These are phyloP conservation scores for Cochlearius cochlearius DNA, from an alignment of 2,113 vertebrate species.

Conservation along the genomic window DNA sequence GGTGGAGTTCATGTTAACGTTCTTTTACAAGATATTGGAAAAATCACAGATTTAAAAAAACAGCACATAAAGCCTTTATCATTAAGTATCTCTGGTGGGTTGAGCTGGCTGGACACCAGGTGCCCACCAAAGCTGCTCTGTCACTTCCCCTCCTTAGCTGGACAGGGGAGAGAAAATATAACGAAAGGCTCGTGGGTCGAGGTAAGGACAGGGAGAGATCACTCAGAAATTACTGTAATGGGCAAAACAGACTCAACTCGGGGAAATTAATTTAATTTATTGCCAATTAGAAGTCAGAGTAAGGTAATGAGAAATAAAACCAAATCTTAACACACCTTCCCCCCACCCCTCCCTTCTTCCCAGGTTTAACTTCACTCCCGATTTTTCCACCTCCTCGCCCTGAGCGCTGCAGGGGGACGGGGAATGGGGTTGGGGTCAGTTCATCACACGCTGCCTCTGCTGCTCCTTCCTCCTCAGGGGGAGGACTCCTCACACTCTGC, in stretches of 20 bases:
- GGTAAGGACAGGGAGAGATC: neutral
- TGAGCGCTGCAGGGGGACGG: accelerated
- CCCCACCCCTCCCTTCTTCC: neutral
- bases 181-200: accelerated
- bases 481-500: neutral
- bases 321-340: neutral
- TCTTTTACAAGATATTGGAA: neutral
- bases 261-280: neutral
- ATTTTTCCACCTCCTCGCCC: neutral
- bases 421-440: neutral
- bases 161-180: neutral
- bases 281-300: neutral
- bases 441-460: neutral
- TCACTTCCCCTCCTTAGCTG: neutral
- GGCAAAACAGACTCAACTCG: neutral
- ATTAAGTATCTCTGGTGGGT: neutral
- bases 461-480: neutral
- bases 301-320: neutral
- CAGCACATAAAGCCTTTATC: neutral
- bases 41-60: neutral
- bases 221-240: neutral
- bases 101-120: neutral
- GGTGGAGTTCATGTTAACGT: neutral
- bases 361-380: neutral
- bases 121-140: neutral